A percentile compares a stretch with the other conserved stretches of the same genome.
Evolutionary conservation across 2,113 vertebrate species (phyloP).

Genomic region (Polypterus senegalus): DNA sequence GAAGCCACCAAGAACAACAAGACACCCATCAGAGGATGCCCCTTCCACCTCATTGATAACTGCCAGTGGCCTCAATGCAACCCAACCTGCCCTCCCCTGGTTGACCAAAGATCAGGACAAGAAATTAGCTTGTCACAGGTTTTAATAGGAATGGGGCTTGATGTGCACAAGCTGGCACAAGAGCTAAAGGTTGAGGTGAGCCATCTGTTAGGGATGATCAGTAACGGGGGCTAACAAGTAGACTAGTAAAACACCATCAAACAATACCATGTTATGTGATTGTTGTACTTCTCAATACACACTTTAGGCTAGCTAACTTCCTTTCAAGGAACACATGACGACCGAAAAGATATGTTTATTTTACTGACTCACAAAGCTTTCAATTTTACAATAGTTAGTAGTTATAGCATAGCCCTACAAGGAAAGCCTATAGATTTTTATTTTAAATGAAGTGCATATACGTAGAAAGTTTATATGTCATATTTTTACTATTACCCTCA

Average conservation of each 20-base stretch:
- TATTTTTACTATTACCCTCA: background rate
- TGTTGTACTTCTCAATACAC: slow-evolving; percentile 31
- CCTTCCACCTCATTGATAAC: slow-evolving; percentile 57
- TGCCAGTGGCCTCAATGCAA: slow-evolving; percentile 68
- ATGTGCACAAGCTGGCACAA: slow-evolving; percentile 50
- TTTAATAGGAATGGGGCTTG: slow-evolving; percentile 54
- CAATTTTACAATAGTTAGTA: background rate
- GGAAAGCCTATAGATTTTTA: background rate
- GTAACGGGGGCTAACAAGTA: slow-evolving; percentile 50
- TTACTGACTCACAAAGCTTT: slow-evolving; percentile 13
- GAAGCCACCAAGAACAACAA: slow-evolving; percentile 51
- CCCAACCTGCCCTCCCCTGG: slow-evolving; percentile 59
- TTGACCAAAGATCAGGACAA: slow-evolving; percentile 51
- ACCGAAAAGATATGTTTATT: slow-evolving; percentile 28
- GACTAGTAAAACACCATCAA: background rate
- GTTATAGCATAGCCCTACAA: background rate
- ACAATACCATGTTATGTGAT: background rate
- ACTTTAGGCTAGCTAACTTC: slow-evolving; percentile 41
- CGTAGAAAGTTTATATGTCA: background rate
- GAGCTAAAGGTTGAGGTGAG: slow-evolving; percentile 41
- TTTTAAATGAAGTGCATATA: background rate
- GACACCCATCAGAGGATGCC: slow-evolving; percentile 50
- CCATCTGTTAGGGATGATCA: slow-evolving; percentile 40
- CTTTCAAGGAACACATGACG: slow-evolving; percentile 30
- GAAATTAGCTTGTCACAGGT: slow-evolving; percentile 59